These are phyloP conservation scores for Oscheius sp. DNA, from an alignment of 2,888 invertebrate species.

Conservation along the genomic window DNA sequence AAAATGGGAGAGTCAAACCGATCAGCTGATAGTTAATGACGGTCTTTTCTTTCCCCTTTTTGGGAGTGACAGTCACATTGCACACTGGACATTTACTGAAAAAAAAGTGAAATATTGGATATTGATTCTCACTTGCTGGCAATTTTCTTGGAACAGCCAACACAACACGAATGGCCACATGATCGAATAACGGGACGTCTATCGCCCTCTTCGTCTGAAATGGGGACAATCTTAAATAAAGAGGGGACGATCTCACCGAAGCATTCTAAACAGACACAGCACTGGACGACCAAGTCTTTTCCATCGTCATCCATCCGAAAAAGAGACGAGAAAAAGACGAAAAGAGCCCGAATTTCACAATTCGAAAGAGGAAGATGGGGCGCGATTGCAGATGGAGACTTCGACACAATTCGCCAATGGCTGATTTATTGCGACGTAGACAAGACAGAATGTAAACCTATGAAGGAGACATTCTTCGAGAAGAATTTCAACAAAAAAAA, in stretches of 20 bases:
- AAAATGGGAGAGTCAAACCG: background rate
- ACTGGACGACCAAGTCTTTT: background rate
- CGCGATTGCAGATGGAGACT: no score
- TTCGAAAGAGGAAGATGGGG: no score
- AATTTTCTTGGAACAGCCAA: background rate
- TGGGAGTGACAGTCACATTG: background rate
- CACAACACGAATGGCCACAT: background rate
- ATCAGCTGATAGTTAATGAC: constrained; percentile 6
- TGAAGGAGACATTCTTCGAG: background rate
- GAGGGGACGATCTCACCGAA: background rate
- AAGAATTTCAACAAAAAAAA: background rate
- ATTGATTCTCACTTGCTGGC: background rate
- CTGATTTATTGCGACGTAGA: background rate
- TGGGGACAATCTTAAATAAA: background rate
- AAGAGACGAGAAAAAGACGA: no score
- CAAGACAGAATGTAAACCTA: background rate
- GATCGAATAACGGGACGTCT: background rate
- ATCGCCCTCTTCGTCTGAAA: background rate
- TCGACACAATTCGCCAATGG: no score
- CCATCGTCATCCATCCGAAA: background rate
- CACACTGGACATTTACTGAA: constrained; percentile 16
- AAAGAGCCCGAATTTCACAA: no score
- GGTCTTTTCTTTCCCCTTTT: background rate
- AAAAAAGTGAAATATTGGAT: background rate
- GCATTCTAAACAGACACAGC: background rate